Conservation (phyloP, 2,888 invertebrate genomes). For the Hanleya hanleyi region DNA sequence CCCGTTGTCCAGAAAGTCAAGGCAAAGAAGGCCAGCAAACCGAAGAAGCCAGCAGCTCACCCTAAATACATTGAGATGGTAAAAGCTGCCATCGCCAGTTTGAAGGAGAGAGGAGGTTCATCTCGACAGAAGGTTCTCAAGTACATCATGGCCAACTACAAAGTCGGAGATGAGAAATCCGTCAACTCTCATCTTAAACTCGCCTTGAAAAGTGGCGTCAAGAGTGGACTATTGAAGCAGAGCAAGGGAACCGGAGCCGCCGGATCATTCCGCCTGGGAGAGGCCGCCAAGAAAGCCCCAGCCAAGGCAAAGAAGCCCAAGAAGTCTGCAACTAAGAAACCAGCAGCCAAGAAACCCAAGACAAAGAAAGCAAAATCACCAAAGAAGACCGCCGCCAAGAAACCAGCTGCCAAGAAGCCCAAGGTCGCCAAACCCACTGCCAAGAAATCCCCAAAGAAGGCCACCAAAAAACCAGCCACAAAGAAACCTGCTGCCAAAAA, state of each 20-base stretch:
- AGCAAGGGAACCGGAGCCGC: constrained; percentile 63
- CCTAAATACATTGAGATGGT: constrained; percentile 68
- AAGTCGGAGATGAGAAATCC: constrained; percentile 58
- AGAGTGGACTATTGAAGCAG: constrained; percentile 70
- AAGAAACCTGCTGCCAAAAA: constrained; percentile 30
- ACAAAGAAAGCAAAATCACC: background rate
- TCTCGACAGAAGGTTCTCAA: constrained; percentile 70
- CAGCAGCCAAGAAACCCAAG: background rate
- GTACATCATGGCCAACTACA: constrained; percentile 67
- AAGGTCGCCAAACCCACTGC: background rate
- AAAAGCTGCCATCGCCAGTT: constrained; percentile 60
- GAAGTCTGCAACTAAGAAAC: background rate
- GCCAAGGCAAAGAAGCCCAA: constrained; percentile 22
- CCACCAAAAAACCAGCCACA: background rate
- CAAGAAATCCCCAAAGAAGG: constrained; percentile 11
- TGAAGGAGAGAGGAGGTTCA: constrained; percentile 68
- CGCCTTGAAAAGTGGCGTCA: constrained; percentile 71
- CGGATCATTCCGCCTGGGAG: constrained; percentile 60
- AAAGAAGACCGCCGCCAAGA: background rate
- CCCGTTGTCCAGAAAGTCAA: constrained; percentile 7
- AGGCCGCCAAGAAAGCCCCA: constrained; percentile 16
- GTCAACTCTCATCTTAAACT: constrained; percentile 72
- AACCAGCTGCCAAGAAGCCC: background rate
- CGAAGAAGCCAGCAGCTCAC: constrained; percentile 47
- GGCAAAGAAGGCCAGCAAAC: constrained; percentile 38